These are phyloP conservation scores for Strigamia crassipes DNA, from an alignment of 2,888 invertebrate species.

Conservation along the genomic window DNA sequence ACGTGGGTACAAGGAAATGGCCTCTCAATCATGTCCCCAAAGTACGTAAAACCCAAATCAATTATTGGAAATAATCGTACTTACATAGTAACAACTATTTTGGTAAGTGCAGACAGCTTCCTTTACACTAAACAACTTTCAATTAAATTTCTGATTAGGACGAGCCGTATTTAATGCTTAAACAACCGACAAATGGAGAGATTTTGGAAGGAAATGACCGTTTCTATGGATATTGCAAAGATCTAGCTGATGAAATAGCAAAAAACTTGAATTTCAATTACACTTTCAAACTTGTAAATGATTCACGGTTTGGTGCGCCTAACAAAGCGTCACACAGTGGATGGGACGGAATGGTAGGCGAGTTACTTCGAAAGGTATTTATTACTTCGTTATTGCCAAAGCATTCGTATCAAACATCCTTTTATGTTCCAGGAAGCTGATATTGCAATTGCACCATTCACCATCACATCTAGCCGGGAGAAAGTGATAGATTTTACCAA, in stretches of 20 bases:
- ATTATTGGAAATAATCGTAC: slow-evolving; percentile 80
- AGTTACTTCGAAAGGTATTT: slow-evolving; percentile 81
- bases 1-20: slow-evolving; percentile 74
- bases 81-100: slow-evolving; percentile 81
- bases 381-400: neutral
- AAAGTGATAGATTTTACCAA: slow-evolving; percentile 96
- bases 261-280: slow-evolving; percentile 81
- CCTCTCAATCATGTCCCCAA: slow-evolving; percentile 74
- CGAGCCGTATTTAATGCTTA: slow-evolving; percentile 85
- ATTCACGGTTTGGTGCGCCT: slow-evolving; percentile 81
- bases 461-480: slow-evolving; percentile 93
- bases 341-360: slow-evolving; percentile 87
- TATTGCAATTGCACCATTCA: slow-evolving; percentile 91
- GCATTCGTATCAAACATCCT: slow-evolving; percentile 50
- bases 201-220: slow-evolving; percentile 73
- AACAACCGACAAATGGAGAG: slow-evolving; percentile 68
- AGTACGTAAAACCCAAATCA: slow-evolving; percentile 71
- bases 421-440: slow-evolving; percentile 81
- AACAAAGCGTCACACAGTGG: slow-evolving; percentile 74
- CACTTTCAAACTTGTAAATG: slow-evolving; percentile 81
- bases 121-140: neutral
- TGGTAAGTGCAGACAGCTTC: slow-evolving; percentile 63
- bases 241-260: slow-evolving; percentile 80
- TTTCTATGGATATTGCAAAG: slow-evolving; percentile 90
- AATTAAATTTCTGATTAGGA: slow-evolving; percentile 64